Conservation (phyloP, 2,888 invertebrate genomes). For the Conus canariensis region DNA sequence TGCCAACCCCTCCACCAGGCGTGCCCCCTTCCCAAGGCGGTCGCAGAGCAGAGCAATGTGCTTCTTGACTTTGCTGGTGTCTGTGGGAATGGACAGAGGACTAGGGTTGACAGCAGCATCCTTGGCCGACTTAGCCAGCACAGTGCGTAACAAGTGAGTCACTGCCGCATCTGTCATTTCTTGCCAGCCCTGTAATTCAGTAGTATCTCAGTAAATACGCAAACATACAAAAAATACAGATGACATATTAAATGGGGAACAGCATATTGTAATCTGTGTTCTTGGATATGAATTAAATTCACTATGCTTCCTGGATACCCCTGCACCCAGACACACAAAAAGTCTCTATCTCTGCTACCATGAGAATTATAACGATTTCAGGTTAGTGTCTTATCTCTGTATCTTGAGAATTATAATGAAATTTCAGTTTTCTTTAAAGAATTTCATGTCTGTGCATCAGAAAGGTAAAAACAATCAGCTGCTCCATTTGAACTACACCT, state of each 20-base stretch:
- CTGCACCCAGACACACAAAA: no score
- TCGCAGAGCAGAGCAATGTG: slow-evolving; percentile 79
- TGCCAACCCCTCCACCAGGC: slow-evolving; percentile 68
- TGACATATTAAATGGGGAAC: background rate
- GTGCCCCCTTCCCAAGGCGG: slow-evolving; percentile 77
- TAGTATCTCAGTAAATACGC: background rate
- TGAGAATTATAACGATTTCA: no score
- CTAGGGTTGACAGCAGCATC: slow-evolving; percentile 75
- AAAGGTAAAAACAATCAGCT: no score
- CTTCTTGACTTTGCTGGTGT: slow-evolving; percentile 79
- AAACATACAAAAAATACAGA: background rate
- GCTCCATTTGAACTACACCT: no score
- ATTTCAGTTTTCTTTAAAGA: no score
- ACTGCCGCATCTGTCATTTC: slow-evolving; percentile 86
- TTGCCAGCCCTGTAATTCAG: slow-evolving; percentile 86
- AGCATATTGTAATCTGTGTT: background rate
- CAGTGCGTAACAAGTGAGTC: slow-evolving; percentile 84
- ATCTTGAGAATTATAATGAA: no score
- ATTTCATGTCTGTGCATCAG: no score
- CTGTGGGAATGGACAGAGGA: slow-evolving; percentile 73
- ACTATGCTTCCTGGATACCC: no score
- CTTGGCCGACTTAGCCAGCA: slow-evolving; percentile 83
- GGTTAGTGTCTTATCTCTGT: no score
- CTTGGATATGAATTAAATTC: background rate
- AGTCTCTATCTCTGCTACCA: no score